These are phyloP conservation scores for Drosophila navojoa DNA, from an alignment of 1,140 invertebrate species.

Conservation along the genomic window DNA sequence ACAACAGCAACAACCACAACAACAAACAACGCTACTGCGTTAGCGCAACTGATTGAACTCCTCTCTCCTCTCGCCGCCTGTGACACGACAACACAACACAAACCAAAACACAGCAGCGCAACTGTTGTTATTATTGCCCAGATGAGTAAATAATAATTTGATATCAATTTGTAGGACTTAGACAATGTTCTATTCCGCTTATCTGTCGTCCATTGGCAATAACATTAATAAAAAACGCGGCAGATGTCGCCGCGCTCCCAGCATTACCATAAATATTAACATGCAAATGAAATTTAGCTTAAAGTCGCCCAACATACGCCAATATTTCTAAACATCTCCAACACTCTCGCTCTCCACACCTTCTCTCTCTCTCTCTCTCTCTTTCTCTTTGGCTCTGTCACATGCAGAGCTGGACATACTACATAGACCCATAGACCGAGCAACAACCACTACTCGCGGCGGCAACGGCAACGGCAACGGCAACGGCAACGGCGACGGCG, in stretches of 20 bases:
- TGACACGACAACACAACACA: constrained; percentile 7
- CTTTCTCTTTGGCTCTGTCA: not conserved
- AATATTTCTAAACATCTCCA: not conserved
- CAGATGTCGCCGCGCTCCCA: not conserved
- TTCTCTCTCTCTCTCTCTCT: too few species aligned
- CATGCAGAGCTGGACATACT: not conserved
- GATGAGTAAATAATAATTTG: constrained; percentile 19
- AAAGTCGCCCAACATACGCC: constrained; percentile 6
- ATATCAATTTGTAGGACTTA: constrained; percentile 8
- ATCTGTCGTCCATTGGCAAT: not conserved
- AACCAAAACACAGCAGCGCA: constrained; percentile 12
- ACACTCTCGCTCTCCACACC: not conserved
- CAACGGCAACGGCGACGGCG: not conserved
- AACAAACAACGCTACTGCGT: constrained; percentile 30
- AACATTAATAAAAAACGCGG: not conserved
- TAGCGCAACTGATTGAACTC: constrained; percentile 5
- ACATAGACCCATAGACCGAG: not conserved
- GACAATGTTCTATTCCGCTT: constrained; percentile 22
- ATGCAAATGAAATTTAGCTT: constrained; percentile 21
- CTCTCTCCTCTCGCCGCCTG: not conserved
- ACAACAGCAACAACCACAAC: constrained; percentile 15
- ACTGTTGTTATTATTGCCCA: constrained; percentile 15
- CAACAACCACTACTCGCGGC: not conserved
- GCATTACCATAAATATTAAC: constrained; percentile 23
- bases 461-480: not conserved